phyloP scores from a whole-genome alignment of 2,888 invertebrate genomes.

The Oligia strigilis region DNA sequence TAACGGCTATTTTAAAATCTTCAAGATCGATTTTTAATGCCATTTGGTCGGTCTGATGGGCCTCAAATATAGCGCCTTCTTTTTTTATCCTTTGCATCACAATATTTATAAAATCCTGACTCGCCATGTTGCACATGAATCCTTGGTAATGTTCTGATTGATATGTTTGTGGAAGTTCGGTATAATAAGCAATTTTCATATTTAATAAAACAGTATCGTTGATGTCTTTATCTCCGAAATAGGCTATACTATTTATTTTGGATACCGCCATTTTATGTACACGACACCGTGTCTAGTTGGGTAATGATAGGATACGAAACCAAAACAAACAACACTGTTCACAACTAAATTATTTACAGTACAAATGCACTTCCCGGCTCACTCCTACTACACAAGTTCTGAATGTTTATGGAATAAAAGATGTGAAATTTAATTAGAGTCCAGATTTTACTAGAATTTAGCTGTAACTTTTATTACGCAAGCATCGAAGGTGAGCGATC shows the following conservation, averaged over 20 bases:
- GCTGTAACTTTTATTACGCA: background rate
- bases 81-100: constrained; percentile 17
- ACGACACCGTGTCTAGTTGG: background rate
- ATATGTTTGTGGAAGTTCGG: constrained; percentile 10
- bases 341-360: constrained; percentile 13
- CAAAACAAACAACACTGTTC: constrained; percentile 29
- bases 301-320: background rate
- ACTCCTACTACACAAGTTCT: background rate
- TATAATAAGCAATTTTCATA: constrained; percentile 26
- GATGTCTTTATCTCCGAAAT: constrained; percentile 18
- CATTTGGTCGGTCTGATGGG: background rate
- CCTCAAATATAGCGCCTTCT: background rate
- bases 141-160: background rate
- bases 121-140: constrained; percentile 24
- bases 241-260: constrained; percentile 3
- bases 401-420: background rate
- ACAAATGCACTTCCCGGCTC: constrained; percentile 8
- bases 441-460: background rate
- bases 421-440: background rate
- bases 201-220: background rate
- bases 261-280: constrained; percentile 34
- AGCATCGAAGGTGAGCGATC: constrained; percentile 21
- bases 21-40: constrained; percentile 16
- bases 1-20: constrained; percentile 16
- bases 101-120: constrained; percentile 29